Conservation (phyloP, 2,888 invertebrate species). For the Neocrepidodera transversa region DNA sequence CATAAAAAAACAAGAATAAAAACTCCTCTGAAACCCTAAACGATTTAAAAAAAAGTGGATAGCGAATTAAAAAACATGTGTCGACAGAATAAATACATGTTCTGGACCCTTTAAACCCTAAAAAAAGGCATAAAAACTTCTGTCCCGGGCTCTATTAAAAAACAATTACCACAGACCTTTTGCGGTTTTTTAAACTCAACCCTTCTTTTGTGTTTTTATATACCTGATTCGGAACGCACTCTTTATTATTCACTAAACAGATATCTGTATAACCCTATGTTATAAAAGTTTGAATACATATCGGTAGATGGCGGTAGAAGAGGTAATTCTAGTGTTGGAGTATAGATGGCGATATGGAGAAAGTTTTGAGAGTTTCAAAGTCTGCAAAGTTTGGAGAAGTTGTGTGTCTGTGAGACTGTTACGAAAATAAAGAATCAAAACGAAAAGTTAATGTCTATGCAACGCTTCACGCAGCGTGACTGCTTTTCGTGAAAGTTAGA, state of each 20-base stretch:
- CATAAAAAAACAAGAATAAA: slow-evolving; percentile 27
- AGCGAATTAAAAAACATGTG: slow-evolving; percentile 49
- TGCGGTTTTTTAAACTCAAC: slow-evolving; percentile 54
- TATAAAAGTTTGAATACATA: slow-evolving; percentile 23
- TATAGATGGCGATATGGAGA: not conserved
- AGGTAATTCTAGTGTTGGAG: not conserved
- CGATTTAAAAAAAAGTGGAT: slow-evolving; percentile 31
- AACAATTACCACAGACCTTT: slow-evolving; percentile 53
- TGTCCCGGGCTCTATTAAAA: slow-evolving; percentile 50
- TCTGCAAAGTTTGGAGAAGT: not conserved
- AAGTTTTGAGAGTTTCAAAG: not conserved
- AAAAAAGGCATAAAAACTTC: slow-evolving; percentile 46
- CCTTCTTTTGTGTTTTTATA: slow-evolving; percentile 39
- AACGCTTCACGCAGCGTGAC: too few relatives aligned
- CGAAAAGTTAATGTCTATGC: not conserved
- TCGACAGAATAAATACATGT: slow-evolving; percentile 52
- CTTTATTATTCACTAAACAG: not conserved
- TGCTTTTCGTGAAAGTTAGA: too few relatives aligned
- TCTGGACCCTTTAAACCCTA: slow-evolving; percentile 24
- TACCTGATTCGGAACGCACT: slow-evolving; percentile 20
- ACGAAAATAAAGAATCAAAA: not conserved
- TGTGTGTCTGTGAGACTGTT: not conserved
- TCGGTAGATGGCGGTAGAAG: slow-evolving; percentile 29
- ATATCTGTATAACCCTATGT: not conserved
- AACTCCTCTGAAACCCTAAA: slow-evolving; percentile 16